Conservation (phyloP, 2,113 vertebrate species). For the Anhinga rufa region DNA sequence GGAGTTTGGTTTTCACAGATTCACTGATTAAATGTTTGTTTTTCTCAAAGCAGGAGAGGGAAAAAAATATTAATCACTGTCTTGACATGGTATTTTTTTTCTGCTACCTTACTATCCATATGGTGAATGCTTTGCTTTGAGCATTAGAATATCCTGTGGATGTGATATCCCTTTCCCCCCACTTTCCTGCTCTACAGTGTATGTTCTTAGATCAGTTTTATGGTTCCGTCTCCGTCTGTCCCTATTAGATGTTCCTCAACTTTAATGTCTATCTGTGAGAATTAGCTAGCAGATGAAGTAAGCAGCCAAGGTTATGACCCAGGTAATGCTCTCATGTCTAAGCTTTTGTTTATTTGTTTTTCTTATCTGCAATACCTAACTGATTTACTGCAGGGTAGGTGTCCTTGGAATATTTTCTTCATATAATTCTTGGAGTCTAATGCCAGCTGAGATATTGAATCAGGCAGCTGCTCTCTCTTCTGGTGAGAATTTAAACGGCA, state of each 20-base stretch:
- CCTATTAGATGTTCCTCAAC: neutral
- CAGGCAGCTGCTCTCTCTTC: neutral
- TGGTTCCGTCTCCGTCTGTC: neutral
- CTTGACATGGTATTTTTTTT: neutral
- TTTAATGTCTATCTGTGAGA: neutral
- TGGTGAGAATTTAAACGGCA: neutral
- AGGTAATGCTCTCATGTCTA: neutral
- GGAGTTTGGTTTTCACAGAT: neutral
- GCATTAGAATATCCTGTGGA: fast-evolving
- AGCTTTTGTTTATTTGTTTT: neutral
- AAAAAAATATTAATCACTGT: neutral
- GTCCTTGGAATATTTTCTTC: neutral
- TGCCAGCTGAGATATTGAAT: neutral
- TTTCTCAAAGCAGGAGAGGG: neutral
- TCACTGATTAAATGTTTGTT: neutral
- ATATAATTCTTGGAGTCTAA: neutral
- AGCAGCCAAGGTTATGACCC: neutral
- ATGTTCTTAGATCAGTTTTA: neutral
- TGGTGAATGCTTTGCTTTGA: neutral
- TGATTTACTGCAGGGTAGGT: neutral
- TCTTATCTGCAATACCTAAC: neutral
- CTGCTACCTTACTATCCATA: neutral
- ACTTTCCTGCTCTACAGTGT: neutral
- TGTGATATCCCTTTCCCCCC: neutral
- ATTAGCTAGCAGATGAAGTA: neutral